phyloP scores from a whole-genome alignment of 2,888 invertebrate species.

The Perizoma affinitatum region DNA sequence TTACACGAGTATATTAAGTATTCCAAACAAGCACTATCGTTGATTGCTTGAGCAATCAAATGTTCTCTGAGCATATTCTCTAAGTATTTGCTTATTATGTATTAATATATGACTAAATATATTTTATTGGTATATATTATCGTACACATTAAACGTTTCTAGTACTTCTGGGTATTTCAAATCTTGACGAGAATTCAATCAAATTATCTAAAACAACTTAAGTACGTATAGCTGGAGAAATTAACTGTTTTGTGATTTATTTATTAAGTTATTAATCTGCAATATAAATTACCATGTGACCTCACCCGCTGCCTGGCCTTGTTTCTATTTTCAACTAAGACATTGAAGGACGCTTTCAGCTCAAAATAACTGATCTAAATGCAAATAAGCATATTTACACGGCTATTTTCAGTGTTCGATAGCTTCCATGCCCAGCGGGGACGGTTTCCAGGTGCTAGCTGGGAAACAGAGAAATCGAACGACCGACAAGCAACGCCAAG shows the following conservation, averaged over 20 bases:
- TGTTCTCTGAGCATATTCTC: not conserved
- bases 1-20: not conserved
- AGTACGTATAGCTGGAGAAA: not conserved
- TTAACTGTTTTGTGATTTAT: conserved; percentile 2
- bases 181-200: not conserved
- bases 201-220: no score
- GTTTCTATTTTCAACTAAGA: conserved; percentile 66
- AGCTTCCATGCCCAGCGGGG: conserved; percentile 2
- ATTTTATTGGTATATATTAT: no score
- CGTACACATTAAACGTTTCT: not conserved
- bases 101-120: no score
- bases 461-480: no score
- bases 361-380: conserved; percentile 68
- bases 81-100: not conserved
- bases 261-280: no score
- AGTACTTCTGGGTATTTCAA: not conserved
- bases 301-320: conserved; percentile 57
- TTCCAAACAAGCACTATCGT: conserved; percentile 2
- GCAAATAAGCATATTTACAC: conserved; percentile 60
- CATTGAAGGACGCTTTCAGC: conserved; percentile 61
- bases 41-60: conserved; percentile 13
- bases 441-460: not conserved
- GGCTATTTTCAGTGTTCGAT: conserved; percentile 50
- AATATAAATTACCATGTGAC: conserved; percentile 49
- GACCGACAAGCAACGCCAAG: no score